Evolutionary conservation across 1,140 invertebrate genomes (phyloP).

Genomic region (Ptiloglossa arizonensis): DNA sequence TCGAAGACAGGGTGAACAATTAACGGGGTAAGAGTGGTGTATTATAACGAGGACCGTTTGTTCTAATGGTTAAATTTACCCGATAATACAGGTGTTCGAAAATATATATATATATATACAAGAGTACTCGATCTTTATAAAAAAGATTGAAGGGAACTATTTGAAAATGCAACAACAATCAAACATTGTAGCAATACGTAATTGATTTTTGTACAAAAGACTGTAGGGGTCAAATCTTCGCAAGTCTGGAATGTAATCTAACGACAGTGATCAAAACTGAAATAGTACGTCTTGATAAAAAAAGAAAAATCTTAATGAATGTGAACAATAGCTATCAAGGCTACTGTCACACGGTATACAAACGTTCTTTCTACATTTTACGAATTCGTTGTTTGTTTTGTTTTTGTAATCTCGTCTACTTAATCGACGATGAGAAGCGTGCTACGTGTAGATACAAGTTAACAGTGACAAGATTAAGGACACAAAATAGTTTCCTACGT

Average conservation of each 20-base stretch:
- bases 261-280: constrained; percentile 9
- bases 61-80: background rate
- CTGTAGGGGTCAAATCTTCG: background rate
- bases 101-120: constrained; percentile 22
- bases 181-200: no score
- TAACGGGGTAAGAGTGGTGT: background rate
- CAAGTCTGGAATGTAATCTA: background rate
- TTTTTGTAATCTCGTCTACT: background rate
- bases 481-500: background rate
- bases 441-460: background rate
- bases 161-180: no score
- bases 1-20: background rate
- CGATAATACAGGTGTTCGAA: no score
- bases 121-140: background rate
- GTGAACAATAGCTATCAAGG: no score
- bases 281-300: background rate
- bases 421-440: background rate
- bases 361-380: no score
- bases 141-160: background rate
- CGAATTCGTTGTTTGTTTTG: background rate
- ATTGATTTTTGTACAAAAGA: background rate
- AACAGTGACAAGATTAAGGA: background rate
- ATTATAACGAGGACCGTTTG: background rate
- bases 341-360: no score
- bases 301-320: background rate